Evolutionary conservation across 2,113 vertebrate species (phyloP), one percentile per base, ranked within the genome.

Genomic region (Halcyon malimbica): DNA sequence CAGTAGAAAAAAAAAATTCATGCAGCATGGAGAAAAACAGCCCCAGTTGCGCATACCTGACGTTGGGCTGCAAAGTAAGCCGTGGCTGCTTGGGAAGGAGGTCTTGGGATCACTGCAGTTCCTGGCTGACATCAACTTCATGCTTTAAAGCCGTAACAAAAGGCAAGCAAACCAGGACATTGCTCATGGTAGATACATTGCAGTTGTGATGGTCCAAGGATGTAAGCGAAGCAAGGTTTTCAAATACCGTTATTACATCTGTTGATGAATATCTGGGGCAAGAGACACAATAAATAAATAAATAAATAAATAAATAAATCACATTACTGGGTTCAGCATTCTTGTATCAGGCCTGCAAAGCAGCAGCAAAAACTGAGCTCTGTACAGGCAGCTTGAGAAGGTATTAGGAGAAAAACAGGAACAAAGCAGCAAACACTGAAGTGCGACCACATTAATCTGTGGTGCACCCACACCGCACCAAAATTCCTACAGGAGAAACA

Each of bases 101-200:
- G 18, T 33, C 10, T 46, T 56, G 37, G 46, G 68, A 25, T 70
- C 63, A n/a, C 46, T 74, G 59, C 63, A 62, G 16, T 33, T 74
- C 65, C 41, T 53, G 6, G 46, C 28, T 4, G 8, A 26, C n/a
- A 13, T 28, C 8, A 83, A 5, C 48, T 87, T 17, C 0, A 0
- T 19, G n/a, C 31, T 81, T 53, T 42, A 75, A 81, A 64, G 31
- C 80, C 86, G 59, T 50, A 64, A 71, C 82, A 63, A 64, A 42
- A 83, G 26, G 37, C 44, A 70, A 74, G 77, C 13, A 54, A 37
- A 70, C 35, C 1, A 5, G 73, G 31, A 25, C 35, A 26, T 12
- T 24, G 31, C 35, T 35, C n/a, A 15, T 13, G 18, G 42, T 21
- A 90, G 51, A 11, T 65, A 33, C 7, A 13, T 54, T 87, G 71